Conservation (phyloP, 1,140 invertebrate species). For the Formica exsecta region DNA sequence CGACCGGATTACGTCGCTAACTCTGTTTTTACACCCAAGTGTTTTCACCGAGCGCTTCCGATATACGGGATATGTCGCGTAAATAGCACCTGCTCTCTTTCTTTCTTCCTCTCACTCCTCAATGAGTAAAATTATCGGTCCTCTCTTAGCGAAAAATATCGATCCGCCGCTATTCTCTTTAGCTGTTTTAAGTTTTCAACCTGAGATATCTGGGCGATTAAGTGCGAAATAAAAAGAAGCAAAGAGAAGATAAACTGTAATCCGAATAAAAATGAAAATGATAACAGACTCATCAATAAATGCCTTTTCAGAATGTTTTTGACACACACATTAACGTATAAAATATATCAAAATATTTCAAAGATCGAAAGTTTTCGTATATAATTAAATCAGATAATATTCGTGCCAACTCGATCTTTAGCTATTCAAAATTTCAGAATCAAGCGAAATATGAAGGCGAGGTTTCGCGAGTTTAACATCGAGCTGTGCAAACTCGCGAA, state of each 20-base stretch:
- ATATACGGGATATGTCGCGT: conserved; percentile 38
- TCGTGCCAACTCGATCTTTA: not conserved
- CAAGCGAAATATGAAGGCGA: not conserved
- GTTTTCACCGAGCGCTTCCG: conserved; percentile 67
- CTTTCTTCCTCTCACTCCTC: not conserved
- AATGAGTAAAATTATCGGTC: not conserved
- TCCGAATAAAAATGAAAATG: not conserved
- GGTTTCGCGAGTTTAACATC: not conserved
- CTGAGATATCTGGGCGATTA: not conserved
- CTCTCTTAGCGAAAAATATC: conserved; percentile 16
- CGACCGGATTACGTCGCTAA: conserved; percentile 78
- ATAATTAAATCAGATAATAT: not conserved
- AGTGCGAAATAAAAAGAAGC: not conserved
- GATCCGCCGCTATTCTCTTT: conserved; percentile 12
- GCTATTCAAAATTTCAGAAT: not conserved
- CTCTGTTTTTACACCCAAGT: conserved; percentile 78
- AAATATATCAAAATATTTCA: too few relatives aligned
- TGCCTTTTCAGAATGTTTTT: not conserved
- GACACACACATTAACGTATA: too few relatives aligned
- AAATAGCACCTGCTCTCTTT: conserved; percentile 40
- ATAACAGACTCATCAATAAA: not conserved
- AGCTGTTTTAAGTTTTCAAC: not conserved
- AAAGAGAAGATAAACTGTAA: too few relatives aligned
- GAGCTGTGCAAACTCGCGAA: not conserved
- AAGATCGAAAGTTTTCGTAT: too few relatives aligned